Conservation (phyloP, 92 coral and sea anemone species). For the Zoanthus sociatus region DNA sequence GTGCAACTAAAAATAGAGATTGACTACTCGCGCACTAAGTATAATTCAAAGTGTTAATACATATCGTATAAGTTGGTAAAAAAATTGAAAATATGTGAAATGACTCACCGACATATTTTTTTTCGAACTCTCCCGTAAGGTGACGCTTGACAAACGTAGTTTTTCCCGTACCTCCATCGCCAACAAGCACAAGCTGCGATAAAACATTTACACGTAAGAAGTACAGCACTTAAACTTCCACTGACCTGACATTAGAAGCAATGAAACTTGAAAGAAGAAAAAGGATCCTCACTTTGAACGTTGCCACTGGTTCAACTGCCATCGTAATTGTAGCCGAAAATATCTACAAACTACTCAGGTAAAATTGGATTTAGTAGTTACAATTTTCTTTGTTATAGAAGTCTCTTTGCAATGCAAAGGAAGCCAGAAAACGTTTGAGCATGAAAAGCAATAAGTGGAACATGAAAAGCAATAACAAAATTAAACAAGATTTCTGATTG, state of each 20-base stretch:
- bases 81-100: too few relatives aligned
- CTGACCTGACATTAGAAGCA: background rate
- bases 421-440: too few relatives aligned
- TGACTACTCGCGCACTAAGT: too few relatives aligned
- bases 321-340: slow-evolving; percentile 11
- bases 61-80: too few relatives aligned
- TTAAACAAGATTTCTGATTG: too few relatives aligned
- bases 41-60: too few relatives aligned
- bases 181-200: slow-evolving; percentile 90
- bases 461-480: too few relatives aligned
- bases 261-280: background rate
- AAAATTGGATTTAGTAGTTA: background rate
- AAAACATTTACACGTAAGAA: background rate
- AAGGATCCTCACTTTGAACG: slow-evolving; percentile 76
- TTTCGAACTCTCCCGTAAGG: slow-evolving; percentile 97
- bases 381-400: background rate
- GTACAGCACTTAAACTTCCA: background rate
- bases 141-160: slow-evolving; percentile 98
- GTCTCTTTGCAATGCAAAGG: too few relatives aligned
- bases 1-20: too few relatives aligned
- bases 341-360: slow-evolving; percentile 3
- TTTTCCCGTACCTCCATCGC: slow-evolving; percentile 99
- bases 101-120: too few relatives aligned
- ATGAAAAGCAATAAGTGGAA: too few relatives aligned
- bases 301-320: slow-evolving; percentile 78